phyloP scores from a whole-genome alignment of 2,113 vertebrate genomes.

The Ceyx margarethae region DNA sequence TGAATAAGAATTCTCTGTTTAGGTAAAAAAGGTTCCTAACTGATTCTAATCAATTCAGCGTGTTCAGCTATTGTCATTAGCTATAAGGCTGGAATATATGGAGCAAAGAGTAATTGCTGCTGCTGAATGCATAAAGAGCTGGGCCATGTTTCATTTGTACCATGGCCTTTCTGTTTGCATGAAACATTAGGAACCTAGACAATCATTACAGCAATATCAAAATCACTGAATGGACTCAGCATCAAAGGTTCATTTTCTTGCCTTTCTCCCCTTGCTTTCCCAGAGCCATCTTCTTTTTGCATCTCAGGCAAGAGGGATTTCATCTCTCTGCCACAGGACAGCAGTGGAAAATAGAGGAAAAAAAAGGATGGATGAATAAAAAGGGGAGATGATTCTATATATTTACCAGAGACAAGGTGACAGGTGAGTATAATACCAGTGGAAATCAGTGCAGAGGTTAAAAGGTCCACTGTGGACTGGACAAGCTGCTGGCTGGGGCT shows the following conservation, averaged over 20 bases:
- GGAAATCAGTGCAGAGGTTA: background rate
- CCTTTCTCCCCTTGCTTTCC: background rate
- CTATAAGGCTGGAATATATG: background rate
- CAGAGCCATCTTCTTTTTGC: background rate
- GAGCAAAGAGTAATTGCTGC: conserved; percentile 25
- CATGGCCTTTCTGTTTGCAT: background rate
- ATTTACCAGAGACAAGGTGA: background rate
- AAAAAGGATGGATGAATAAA: background rate
- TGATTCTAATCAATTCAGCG: background rate
- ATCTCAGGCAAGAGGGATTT: background rate
- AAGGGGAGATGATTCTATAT: background rate
- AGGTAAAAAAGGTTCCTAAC: background rate
- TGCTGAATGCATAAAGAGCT: background rate
- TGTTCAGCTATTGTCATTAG: background rate
- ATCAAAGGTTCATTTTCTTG: background rate
- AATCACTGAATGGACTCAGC: background rate
- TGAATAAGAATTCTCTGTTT: background rate
- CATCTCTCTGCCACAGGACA: background rate
- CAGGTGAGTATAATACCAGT: background rate
- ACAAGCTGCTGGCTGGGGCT: background rate
- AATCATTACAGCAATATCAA: background rate
- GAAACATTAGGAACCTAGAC: background rate
- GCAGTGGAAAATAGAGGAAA: background rate
- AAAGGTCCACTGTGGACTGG: background rate
- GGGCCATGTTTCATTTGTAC: background rate